Percentiles rank a stretch among this genome's conserved stretches.
These are phyloP conservation scores for Diachasma alloeum DNA, from an alignment of 1,140 invertebrate species.

Conservation along the genomic window DNA sequence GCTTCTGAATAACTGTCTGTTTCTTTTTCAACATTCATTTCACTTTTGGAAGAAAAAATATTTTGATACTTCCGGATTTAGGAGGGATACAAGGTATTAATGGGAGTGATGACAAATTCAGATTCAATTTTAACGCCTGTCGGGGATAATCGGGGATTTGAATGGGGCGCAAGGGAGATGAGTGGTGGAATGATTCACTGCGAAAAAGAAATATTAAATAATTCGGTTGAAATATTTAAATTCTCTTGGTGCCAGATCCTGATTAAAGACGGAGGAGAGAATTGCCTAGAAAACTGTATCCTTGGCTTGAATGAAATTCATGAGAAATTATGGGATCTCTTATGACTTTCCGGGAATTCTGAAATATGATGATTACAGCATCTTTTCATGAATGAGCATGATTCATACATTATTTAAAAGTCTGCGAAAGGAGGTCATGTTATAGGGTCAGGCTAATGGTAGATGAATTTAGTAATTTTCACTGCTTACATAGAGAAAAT, in stretches of 20 bases:
- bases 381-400: too few relatives aligned
- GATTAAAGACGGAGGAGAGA: not conserved
- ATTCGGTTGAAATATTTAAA: not conserved
- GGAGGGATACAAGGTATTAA: not conserved
- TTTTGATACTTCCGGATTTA: not conserved
- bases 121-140: slow-evolving; percentile 22
- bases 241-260: not conserved
- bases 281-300: too few relatives aligned
- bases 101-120: slow-evolving; percentile 4
- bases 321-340: too few relatives aligned
- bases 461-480: too few relatives aligned
- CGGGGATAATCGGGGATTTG: not conserved
- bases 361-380: too few relatives aligned
- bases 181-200: not conserved
- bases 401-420: too few relatives aligned
- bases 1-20: not conserved
- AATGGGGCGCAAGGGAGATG: not conserved
- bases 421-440: too few relatives aligned
- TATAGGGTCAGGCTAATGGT: too few relatives aligned
- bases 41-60: not conserved
- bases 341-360: too few relatives aligned
- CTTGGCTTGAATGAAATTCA: too few relatives aligned
- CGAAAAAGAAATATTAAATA: not conserved
- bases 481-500: too few relatives aligned
- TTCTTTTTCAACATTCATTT: slow-evolving; percentile 7